A percentile compares a stretch with the other conserved stretches of the same genome.
phyloP scores from a whole-genome alignment of 2,888 invertebrate species.

The Amblyteles armatorius region DNA sequence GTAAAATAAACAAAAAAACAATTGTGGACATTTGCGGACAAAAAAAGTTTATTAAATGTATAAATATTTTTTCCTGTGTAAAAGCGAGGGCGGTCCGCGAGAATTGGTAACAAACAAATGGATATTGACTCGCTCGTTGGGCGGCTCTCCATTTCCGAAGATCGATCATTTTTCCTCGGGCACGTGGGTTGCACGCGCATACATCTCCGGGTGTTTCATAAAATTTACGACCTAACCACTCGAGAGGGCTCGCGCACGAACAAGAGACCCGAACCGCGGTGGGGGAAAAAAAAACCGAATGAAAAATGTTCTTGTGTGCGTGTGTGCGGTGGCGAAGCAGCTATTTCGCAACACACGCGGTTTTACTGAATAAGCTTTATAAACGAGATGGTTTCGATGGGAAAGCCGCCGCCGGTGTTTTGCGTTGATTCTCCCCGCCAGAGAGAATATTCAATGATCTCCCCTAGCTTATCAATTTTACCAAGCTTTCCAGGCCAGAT shows the following conservation, averaged over 20 bases:
- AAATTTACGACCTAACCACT: slow-evolving; percentile 53
- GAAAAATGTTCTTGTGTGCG: slow-evolving; percentile 35
- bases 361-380: slow-evolving; percentile 44
- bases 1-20: too few species aligned
- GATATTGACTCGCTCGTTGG: slow-evolving; percentile 19
- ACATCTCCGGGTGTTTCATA: slow-evolving; percentile 29
- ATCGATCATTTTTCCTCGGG: slow-evolving; percentile 52
- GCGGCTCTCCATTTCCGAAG: slow-evolving; percentile 40
- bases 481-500: slow-evolving; percentile 23
- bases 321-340: slow-evolving; percentile 15
- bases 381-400: slow-evolving; percentile 53
- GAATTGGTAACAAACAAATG: slow-evolving; percentile 32
- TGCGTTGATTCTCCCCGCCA: slow-evolving; percentile 1
- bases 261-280: not conserved
- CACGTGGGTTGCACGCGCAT: slow-evolving; percentile 6
- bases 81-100: not conserved
- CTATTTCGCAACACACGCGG: slow-evolving; percentile 47
- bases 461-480: slow-evolving; percentile 36
- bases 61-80: not conserved
- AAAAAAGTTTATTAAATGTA: too few species aligned
- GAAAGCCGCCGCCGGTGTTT: slow-evolving; percentile 37
- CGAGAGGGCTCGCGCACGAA: not conserved
- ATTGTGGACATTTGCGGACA: too few species aligned
- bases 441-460: slow-evolving; percentile 31
- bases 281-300: slow-evolving; percentile 36